These are phyloP conservation scores for Nasua narica DNA, from an alignment of 2,797 vertebrate species.

Conservation along the genomic window DNA sequence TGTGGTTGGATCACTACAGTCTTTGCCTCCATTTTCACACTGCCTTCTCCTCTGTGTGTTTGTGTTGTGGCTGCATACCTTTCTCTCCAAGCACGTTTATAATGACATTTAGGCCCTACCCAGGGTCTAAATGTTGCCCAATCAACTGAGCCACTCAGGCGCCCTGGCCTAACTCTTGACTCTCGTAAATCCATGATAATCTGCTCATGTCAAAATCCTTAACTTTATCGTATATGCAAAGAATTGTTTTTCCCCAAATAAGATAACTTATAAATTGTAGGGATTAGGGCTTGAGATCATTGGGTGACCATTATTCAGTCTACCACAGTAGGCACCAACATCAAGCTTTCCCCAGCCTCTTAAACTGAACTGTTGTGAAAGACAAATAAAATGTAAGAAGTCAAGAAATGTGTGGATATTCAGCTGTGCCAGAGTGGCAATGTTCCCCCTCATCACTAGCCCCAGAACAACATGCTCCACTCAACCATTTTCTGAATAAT, in stretches of 20 bases:
- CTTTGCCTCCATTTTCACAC: not conserved
- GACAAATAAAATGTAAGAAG: not conserved
- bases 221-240: not conserved
- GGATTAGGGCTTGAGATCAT: not conserved
- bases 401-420: not conserved
- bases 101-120: not conserved
- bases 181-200: not conserved
- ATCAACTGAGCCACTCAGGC: too few species aligned
- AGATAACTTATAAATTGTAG: not conserved
- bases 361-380: not conserved
- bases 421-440: not conserved
- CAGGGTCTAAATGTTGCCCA: too few species aligned
- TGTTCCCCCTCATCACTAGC: not conserved
- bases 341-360: not conserved
- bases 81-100: not conserved
- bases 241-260: not conserved
- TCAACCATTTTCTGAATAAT: not conserved
- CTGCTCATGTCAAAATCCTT: not conserved
- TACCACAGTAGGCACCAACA: not conserved
- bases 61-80: not conserved
- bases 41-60: not conserved
- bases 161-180: too few species aligned
- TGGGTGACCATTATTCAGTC: not conserved
- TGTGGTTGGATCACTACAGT: too few species aligned
- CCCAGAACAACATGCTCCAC: fast-evolving